Evolutionary conservation across 1,140 invertebrate species (phyloP).

Genomic region (Sipha flava): DNA sequence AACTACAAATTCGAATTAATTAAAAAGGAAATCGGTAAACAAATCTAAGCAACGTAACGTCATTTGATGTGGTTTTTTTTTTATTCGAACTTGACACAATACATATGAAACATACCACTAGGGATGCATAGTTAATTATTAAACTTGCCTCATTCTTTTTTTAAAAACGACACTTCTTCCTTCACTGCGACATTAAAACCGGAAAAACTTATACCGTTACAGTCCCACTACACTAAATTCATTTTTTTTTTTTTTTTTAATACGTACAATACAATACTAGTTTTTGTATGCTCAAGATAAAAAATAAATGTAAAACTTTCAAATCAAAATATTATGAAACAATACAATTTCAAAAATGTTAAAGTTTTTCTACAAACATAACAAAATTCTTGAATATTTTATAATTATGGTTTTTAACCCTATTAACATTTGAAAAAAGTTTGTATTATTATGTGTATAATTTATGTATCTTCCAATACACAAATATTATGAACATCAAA

Average conservation of each 20-base stretch:
- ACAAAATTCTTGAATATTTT: not conserved
- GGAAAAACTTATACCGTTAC: not conserved
- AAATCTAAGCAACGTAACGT: not conserved
- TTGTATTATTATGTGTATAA: not conserved
- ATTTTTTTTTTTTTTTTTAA: no score
- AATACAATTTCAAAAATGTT: not conserved
- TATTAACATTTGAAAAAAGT: not conserved
- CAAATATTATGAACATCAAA: no score
- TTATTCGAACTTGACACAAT: not conserved
- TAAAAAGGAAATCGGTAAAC: not conserved
- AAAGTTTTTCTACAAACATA: not conserved
- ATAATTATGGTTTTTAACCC: not conserved
- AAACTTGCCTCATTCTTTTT: not conserved
- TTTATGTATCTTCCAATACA: no score
- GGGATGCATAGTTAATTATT: not conserved
- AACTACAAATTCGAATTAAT: not conserved
- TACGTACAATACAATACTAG: not conserved
- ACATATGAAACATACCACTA: not conserved
- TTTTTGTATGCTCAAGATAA: not conserved
- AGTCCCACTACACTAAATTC: not conserved
- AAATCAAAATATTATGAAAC: not conserved
- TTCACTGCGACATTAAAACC: not conserved
- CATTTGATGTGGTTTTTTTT: not conserved
- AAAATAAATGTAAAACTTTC: not conserved
- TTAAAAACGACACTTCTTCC: not conserved